A percentile compares a stretch with the other conserved stretches of the same genome.
Conservation (phyloP, 2,797 vertebrate species). For the Danio choprae region DNA sequence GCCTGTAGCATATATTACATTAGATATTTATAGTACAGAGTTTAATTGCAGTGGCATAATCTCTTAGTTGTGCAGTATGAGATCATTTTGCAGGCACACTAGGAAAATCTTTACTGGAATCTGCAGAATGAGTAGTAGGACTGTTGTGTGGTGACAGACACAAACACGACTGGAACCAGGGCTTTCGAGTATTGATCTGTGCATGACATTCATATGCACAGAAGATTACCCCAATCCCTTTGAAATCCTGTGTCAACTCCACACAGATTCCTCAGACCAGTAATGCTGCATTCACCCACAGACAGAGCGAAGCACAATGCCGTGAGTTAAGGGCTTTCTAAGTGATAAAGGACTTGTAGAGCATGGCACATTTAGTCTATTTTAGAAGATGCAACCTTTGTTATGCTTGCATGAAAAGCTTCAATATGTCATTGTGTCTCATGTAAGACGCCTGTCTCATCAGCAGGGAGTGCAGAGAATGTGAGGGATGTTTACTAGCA, state of each 20-base stretch:
- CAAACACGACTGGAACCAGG: constrained; percentile 25
- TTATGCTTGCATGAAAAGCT: constrained; percentile 36
- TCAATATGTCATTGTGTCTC: background rate
- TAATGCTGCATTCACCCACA: constrained; percentile 2
- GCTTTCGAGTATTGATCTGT: constrained; percentile 24
- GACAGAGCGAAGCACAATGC: background rate
- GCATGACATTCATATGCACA: constrained; percentile 44
- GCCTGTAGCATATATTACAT: background rate
- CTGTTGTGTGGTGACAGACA: constrained; percentile 32
- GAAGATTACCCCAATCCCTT: constrained; percentile 42
- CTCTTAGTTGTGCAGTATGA: background rate
- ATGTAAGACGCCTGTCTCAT: constrained; percentile 1
- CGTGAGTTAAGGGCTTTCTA: background rate
- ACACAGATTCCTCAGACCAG: constrained; percentile 23
- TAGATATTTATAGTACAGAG: background rate
- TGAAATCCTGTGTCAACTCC: constrained; percentile 28
- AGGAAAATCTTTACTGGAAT: constrained; percentile 36
- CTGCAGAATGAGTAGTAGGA: constrained; percentile 2
- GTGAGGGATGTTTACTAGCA: constrained; percentile 26
- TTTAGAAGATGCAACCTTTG: constrained; percentile 25
- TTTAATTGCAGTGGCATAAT: constrained; percentile 10
- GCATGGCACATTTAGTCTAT: constrained; percentile 6
- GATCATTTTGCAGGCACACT: background rate
- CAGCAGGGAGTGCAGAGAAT: constrained; percentile 27
- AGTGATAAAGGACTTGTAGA: constrained; percentile 13